Evolutionary conservation across 2,797 vertebrate species (phyloP).

Genomic region (Sebastes oblongus): DNA sequence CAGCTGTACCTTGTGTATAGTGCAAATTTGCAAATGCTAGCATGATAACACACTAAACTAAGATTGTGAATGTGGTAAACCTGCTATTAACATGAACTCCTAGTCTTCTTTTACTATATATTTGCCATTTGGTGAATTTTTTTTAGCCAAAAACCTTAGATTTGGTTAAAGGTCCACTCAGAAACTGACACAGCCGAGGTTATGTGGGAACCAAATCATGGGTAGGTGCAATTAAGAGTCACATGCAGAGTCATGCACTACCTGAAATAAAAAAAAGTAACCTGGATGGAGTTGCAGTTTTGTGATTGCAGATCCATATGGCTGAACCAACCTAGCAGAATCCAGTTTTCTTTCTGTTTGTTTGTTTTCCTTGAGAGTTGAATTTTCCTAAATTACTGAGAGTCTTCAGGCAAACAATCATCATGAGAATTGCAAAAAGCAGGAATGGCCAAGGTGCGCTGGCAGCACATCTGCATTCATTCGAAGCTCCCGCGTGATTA

Average conservation of each 20-base stretch:
- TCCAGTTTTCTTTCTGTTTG: conserved; percentile 34
- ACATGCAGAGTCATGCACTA: background rate
- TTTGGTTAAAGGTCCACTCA: background rate
- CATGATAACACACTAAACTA: background rate
- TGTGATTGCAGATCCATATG: conserved; percentile 25
- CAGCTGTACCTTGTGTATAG: too few relatives aligned
- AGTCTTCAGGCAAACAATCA: conserved; percentile 44
- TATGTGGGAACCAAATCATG: background rate
- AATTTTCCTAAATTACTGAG: conserved; percentile 40
- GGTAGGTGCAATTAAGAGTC: background rate
- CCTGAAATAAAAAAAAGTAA: conserved; percentile 18
- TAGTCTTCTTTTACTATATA: background rate
- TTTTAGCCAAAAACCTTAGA: background rate
- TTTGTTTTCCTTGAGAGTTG: conserved; percentile 34
- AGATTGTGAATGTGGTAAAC: background rate
- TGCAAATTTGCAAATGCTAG: background rate
- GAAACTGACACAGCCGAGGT: background rate
- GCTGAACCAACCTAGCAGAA: background rate
- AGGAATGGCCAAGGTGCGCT: conserved; percentile 24
- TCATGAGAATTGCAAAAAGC: conserved; percentile 23
- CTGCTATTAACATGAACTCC: background rate
- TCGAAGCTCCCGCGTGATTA: conserved; percentile 22
- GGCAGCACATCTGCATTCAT: conserved; percentile 54
- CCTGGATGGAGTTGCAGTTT: conserved; percentile 4
- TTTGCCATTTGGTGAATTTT: background rate